These are phyloP conservation scores for Corynorhinus townsendii DNA, from an alignment of 2,113 vertebrate genomes.

Conservation along the genomic window DNA sequence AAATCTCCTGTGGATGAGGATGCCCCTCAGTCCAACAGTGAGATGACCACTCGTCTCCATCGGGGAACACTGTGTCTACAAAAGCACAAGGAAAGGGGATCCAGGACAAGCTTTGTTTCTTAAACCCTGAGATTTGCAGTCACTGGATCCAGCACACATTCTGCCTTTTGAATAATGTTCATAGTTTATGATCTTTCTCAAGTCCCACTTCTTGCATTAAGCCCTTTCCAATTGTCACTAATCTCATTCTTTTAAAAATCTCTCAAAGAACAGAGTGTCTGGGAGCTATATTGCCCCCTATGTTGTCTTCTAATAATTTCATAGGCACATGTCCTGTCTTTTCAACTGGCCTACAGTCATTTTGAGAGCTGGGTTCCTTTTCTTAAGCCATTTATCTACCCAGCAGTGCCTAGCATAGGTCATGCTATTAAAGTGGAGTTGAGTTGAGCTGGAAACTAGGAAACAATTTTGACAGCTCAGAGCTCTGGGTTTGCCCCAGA, in stretches of 20 bases:
- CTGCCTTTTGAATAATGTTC: neutral
- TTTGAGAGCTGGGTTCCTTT: neutral
- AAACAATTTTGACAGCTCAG: slow-evolving; percentile 10
- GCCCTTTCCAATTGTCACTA: neutral
- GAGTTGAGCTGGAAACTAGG: neutral
- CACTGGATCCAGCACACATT: neutral
- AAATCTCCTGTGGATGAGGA: neutral
- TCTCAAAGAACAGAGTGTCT: neutral
- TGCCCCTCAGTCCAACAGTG: neutral
- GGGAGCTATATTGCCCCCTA: neutral
- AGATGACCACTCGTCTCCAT: neutral
- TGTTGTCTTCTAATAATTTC: neutral
- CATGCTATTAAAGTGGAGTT: neutral
- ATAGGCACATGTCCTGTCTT: neutral
- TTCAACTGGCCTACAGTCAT: neutral
- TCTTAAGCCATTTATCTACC: neutral
- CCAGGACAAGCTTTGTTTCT: neutral
- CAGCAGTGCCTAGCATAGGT: neutral
- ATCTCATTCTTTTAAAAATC: neutral
- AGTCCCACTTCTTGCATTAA: neutral
- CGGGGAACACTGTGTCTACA: neutral
- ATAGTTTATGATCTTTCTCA: neutral
- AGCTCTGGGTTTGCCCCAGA: neutral
- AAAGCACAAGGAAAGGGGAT: neutral
- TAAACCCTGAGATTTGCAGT: neutral